Evolutionary conservation across 1,140 invertebrate genomes (phyloP), one percentile per base, ranked within the genome.

Genomic region (Ganaspis sp.): DNA sequence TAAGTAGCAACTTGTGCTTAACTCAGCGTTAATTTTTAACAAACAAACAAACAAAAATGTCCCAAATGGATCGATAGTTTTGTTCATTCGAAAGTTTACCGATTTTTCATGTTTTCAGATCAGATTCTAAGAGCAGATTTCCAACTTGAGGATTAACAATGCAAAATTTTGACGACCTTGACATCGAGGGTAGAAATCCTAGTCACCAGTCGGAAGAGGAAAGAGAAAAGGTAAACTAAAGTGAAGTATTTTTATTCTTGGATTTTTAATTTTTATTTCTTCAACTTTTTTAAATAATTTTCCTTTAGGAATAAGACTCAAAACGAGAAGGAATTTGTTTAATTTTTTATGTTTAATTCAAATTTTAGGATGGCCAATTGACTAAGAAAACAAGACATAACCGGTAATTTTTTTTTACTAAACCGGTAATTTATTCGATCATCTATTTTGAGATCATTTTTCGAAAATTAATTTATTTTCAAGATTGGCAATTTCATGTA

Each of bases 151-250:
- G 70, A 69, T 19, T 69, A 77, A 81, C 64, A 70, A 91, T 91
- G 90, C 90, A 91, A 85, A 91, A 91, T 81, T 91, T 91, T 76
- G 90, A 91, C 38, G 90, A 91, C 86, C 90, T 91, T 71, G 90
- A 91, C 80, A 91, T 91, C 75, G 90, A 91, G 83, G 90, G 90
- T 81, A 86, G 90, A 40, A 90, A 89, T 86, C 89, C 90, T 75
- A 89, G 89, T 75, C 87, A 88, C 75, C 80, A 90, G 77, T 87
- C 90, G 1, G 89, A 90, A 87, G 90, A 89, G 81, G 89, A 90
- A 69, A 84, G 87, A 69, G 90, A 91, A 86, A 91, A 91, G 90
- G 90, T 91, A 90, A 90, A 53, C 29, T 17, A 49, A 70, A 42
- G 21, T 12, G 23, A 64, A 6, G 11, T 29, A 15, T 26, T 34